Percentiles rank a stretch among this genome's conserved stretches.
These are phyloP conservation scores for Acanthoscelides obtectus DNA, from an alignment of 2,888 invertebrate species.

Conservation along the genomic window DNA sequence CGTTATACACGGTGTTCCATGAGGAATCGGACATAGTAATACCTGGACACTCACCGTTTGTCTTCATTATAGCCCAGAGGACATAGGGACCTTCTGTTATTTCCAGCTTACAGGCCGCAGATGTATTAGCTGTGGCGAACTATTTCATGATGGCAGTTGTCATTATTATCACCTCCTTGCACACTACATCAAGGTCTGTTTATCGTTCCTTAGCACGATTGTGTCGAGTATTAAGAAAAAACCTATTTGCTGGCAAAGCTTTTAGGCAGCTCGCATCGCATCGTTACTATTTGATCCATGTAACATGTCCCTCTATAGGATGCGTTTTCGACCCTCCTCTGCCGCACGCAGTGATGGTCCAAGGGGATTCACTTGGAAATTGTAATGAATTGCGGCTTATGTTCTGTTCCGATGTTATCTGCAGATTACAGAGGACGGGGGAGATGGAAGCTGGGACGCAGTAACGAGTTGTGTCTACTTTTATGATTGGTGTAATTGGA, in stretches of 20 bases:
- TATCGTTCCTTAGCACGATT: too few species aligned
- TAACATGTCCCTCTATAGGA: background rate
- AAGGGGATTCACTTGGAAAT: slow-evolving; percentile 28
- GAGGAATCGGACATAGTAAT: too few species aligned
- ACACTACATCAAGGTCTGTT: too few species aligned
- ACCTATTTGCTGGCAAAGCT: background rate
- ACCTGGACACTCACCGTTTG: too few species aligned
- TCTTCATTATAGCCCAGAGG: too few species aligned
- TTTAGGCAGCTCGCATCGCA: background rate
- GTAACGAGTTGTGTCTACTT: background rate
- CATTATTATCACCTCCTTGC: too few species aligned
- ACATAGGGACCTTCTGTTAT: too few species aligned
- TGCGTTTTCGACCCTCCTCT: background rate
- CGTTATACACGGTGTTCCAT: too few species aligned
- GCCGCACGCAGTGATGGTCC: background rate
- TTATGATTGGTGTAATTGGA: background rate
- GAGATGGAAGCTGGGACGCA: background rate
- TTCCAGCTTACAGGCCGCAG: too few species aligned
- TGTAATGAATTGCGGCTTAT: slow-evolving; percentile 34
- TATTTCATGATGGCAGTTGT: too few species aligned
- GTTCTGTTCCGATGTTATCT: slow-evolving; percentile 17
- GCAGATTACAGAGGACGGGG: background rate
- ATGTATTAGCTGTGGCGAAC: too few species aligned
- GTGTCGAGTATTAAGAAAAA: too few species aligned
- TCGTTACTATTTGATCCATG: background rate